Evolutionary conservation across 2,888 invertebrate genomes (phyloP).

Genomic region (Luperina testacea): DNA sequence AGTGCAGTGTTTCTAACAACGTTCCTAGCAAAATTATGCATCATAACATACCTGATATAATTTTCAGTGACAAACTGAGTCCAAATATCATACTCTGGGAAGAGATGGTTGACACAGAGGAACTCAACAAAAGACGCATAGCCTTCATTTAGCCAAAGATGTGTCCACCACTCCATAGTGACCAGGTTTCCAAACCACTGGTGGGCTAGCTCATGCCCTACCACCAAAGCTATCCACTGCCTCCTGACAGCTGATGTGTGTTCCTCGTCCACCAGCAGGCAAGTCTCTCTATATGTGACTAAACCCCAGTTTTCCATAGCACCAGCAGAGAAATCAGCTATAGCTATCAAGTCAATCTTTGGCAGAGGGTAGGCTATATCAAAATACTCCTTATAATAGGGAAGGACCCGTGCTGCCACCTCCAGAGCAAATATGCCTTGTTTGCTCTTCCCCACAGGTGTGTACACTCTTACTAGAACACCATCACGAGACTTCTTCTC

Average conservation of each 20-base stretch:
- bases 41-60: constrained; percentile 90
- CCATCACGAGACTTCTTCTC: constrained; percentile 96
- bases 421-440: constrained; percentile 98
- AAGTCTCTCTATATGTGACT: constrained; percentile 97
- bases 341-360: constrained; percentile 98
- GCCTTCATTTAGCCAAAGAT: constrained; percentile 98
- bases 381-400: constrained; percentile 98
- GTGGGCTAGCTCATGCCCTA: constrained; percentile 98
- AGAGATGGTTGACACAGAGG: constrained; percentile 97
- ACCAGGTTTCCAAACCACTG: constrained; percentile 99
- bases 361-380: constrained; percentile 98
- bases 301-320: constrained; percentile 99
- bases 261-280: constrained; percentile 96
- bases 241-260: constrained; percentile 96
- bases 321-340: constrained; percentile 98
- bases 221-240: constrained; percentile 96
- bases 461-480: constrained; percentile 95
- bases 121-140: constrained; percentile 99
- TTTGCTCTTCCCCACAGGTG: constrained; percentile 97
- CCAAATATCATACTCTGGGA: constrained; percentile 99
- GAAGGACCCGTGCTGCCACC: constrained; percentile 97
- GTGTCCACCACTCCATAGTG: constrained; percentile 99
- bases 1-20: constrained; percentile 1
- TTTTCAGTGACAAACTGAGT: constrained; percentile 98
- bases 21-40: constrained; percentile 1